phyloP scores from a whole-genome alignment of 2,888 invertebrate genomes.

The Trachelus troglodyta region DNA sequence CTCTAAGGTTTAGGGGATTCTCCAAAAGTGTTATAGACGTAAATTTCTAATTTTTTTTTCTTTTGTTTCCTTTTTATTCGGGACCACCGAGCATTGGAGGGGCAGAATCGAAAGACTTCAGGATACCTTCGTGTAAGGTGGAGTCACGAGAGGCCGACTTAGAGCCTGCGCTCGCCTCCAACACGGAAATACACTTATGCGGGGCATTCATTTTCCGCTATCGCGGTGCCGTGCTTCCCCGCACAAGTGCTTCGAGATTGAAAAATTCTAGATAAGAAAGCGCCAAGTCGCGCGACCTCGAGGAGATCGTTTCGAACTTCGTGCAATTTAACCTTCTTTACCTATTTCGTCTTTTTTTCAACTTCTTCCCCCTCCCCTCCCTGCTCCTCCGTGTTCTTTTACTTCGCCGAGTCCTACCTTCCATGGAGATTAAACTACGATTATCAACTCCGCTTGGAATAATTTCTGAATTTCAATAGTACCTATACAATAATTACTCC shows the following conservation, averaged over 20 bases:
- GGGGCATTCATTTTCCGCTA: slow-evolving; percentile 57
- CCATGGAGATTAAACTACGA: neutral
- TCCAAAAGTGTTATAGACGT: neutral
- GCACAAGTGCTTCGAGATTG: slow-evolving; percentile 45
- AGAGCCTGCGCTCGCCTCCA: slow-evolving; percentile 22
- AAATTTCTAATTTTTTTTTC: neutral
- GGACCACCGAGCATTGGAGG: neutral
- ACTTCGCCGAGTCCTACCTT: neutral
- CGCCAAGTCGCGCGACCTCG: slow-evolving; percentile 14
- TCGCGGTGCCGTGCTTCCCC: slow-evolving; percentile 45
- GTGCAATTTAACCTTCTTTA: neutral
- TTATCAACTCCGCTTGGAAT: neutral
- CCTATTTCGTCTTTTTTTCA: neutral
- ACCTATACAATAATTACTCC: neutral
- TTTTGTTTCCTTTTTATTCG: neutral
- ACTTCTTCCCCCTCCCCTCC: neutral
- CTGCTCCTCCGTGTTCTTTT: neutral
- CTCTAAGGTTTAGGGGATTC: neutral
- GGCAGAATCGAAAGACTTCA: slow-evolving; percentile 60
- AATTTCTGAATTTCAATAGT: neutral
- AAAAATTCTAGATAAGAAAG: slow-evolving; percentile 53
- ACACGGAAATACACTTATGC: slow-evolving; percentile 58
- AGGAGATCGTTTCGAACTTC: neutral
- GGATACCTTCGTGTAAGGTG: slow-evolving; percentile 30
- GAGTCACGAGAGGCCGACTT: slow-evolving; percentile 53